Conservation (phyloP, 2,888 invertebrate species). For the Phlogophora meticulosa region DNA sequence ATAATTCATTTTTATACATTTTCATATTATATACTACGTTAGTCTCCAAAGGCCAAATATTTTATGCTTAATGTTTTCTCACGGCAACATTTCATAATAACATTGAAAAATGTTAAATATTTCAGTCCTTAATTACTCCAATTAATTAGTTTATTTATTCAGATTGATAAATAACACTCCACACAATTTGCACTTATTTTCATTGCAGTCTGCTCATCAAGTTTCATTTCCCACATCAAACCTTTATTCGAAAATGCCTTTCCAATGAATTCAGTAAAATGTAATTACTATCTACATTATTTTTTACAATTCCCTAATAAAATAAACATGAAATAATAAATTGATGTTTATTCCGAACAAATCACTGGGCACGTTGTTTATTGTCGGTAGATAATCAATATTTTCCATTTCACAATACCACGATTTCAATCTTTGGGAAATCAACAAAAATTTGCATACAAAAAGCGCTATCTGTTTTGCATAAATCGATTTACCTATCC, state of each 20-base stretch:
- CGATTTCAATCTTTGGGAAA: constrained; percentile 89
- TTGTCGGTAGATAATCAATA: constrained; percentile 82
- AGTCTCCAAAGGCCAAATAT: constrained; percentile 45
- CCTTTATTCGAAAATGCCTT: constrained; percentile 7
- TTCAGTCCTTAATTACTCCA: constrained; percentile 7
- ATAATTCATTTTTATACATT: constrained; percentile 74
- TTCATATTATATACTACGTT: constrained; percentile 61
- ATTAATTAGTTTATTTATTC: constrained; percentile 15
- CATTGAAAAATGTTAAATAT: constrained; percentile 16
- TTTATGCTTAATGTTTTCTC: constrained; percentile 25
- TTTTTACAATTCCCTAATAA: constrained; percentile 33
- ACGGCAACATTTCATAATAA: constrained; percentile 30
- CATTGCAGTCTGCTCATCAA: constrained; percentile 3
- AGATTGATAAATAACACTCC: constrained; percentile 7
- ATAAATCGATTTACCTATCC: constrained; percentile 91
- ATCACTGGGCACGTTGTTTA: constrained; percentile 71
- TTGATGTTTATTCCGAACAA: constrained; percentile 68
- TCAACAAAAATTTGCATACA: constrained; percentile 90
- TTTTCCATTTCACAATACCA: constrained; percentile 85
- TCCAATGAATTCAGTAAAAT: constrained; percentile 18
- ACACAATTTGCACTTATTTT: constrained; percentile 12
- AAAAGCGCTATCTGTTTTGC: constrained; percentile 90
- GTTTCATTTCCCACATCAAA: constrained; percentile 8
- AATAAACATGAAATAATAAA: constrained; percentile 60
- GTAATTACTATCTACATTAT: constrained; percentile 30